These are phyloP conservation scores for Antedon mediterranea DNA, from an alignment of 53 echinoderm and acorn worm genomes.

Conservation along the genomic window DNA sequence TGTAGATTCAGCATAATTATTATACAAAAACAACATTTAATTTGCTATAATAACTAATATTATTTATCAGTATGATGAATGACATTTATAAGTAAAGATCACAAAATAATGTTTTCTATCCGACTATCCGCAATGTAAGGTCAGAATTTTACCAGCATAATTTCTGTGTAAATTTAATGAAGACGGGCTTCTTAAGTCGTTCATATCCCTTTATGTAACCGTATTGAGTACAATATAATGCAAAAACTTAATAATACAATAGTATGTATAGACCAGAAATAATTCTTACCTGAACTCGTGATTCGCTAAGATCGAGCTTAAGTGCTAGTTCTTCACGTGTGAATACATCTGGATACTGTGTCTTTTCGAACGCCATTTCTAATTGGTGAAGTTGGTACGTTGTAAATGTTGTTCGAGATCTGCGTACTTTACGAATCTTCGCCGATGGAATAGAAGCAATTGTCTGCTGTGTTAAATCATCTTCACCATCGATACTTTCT, in stretches of 20 bases:
- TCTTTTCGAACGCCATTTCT: slow-evolving; percentile 83
- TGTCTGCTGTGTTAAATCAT: too few species aligned
- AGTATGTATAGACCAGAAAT: background rate
- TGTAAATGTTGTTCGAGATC: slow-evolving; percentile 89
- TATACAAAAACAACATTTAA: too few species aligned
- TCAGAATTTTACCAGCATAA: background rate
- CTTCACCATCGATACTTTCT: too few species aligned
- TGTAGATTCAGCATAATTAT: too few species aligned
- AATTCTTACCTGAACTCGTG: slow-evolving; percentile 74
- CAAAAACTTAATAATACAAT: background rate
- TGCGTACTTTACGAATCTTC: slow-evolving; percentile 40
- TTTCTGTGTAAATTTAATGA: background rate
- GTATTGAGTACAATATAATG: background rate
- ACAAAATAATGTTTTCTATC: too few species aligned
- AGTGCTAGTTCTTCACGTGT: slow-evolving; percentile 81
- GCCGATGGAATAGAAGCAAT: background rate
- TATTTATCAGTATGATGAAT: too few species aligned
- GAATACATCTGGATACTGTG: slow-evolving; percentile 96
- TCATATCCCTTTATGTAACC: background rate
- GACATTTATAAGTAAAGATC: too few species aligned
- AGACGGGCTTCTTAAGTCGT: background rate
- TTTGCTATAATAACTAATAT: too few species aligned
- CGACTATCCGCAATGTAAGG: too few species aligned
- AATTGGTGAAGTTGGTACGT: slow-evolving; percentile 91
- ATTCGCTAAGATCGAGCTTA: slow-evolving; percentile 77